A percentile compares a stretch with the other conserved stretches of the same genome.
Evolutionary conservation across 2,797 vertebrate genomes (phyloP).

Genomic region (Otus scops): DNA sequence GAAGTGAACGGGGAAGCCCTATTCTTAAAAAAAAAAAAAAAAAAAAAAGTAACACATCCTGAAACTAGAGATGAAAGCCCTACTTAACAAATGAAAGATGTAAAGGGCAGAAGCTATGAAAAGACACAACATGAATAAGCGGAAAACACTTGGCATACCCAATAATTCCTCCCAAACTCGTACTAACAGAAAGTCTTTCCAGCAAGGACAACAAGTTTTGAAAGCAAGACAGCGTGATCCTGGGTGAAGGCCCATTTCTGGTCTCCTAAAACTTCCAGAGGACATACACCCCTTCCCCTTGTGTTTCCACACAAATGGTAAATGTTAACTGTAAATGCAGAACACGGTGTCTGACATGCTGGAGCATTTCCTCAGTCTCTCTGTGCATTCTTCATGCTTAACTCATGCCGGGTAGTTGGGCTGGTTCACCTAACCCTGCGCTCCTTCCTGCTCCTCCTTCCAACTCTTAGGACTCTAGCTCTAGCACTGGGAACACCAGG

Average conservation of each 20-base stretch:
- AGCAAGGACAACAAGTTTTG: background rate
- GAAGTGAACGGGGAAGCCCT: background rate
- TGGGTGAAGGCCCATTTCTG: background rate
- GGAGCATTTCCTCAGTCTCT: background rate
- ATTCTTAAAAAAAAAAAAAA: background rate
- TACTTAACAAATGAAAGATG: slow-evolving; percentile 23
- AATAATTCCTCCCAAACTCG: background rate
- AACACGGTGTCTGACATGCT: accelerated
- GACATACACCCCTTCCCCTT: accelerated
- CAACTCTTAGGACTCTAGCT: background rate
- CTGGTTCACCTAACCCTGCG: background rate
- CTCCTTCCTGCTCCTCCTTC: background rate
- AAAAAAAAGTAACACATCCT: background rate
- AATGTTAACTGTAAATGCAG: background rate
- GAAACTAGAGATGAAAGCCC: slow-evolving; percentile 45
- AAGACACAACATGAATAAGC: slow-evolving; percentile 1
- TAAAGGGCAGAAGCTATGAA: slow-evolving; percentile 49
- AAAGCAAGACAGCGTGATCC: background rate
- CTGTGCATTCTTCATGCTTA: background rate
- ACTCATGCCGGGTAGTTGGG: background rate
- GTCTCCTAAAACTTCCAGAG: background rate
- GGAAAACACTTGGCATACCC: background rate
- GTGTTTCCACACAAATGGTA: background rate
- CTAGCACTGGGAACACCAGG: background rate
- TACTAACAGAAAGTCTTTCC: background rate